Base-by-base conservation (phyloP, 2,113 vertebrate species). In the Corythornis cristatus region DNA sequence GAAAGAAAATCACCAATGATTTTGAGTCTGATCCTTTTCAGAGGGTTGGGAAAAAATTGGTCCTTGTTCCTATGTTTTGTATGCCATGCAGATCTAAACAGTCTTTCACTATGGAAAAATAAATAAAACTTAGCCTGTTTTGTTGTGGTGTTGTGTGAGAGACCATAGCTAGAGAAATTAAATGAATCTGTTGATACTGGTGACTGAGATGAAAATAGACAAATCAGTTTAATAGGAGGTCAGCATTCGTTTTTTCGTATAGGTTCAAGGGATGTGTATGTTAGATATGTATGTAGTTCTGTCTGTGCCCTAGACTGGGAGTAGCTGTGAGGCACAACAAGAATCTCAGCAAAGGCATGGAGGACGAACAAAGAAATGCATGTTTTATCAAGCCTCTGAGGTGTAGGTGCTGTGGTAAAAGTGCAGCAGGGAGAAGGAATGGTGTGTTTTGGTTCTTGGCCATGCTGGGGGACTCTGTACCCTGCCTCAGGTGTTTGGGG, bases 381-480 rank as follows among this genome's bases (percentile, higher is more conserved):
- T 0, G 0, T 65, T 74, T 43, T 43, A 22, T n/a, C 25, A 33
- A 29, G 46, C n/a, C 13, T 3, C 16, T 31, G 40, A 18, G 13
- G 8, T 78, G 53, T 8, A 33, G 46, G 8, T 35, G 6, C 23
- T n/a, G 43, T 9, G 20, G 20, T 25, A 9, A 53, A 81, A 72
- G 66, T 16, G 25, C 31, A 72, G 61, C 37, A 50, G 22, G 46
- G 26, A 45, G 57, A 50, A 42, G 17, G 15, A 58, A 25, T 9
- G 20, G 43, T 1, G 0, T 35, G 6, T 8, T 37, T 1, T 2
- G 17, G 48, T 64, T 23, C 40, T 42, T 35, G 31, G 5, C 19
- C 0, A 0, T 68, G 29, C 26, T 76, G 37, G 10, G 15, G 22
- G 16, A 26, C 15, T 33, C 54, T 35, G 29, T 23, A 20, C 42